Percentiles rank a stretch among this genome's conserved stretches.
Evolutionary conservation across 2,888 invertebrate genomes (phyloP).

Genomic region (Phrixothrix hirtus): DNA sequence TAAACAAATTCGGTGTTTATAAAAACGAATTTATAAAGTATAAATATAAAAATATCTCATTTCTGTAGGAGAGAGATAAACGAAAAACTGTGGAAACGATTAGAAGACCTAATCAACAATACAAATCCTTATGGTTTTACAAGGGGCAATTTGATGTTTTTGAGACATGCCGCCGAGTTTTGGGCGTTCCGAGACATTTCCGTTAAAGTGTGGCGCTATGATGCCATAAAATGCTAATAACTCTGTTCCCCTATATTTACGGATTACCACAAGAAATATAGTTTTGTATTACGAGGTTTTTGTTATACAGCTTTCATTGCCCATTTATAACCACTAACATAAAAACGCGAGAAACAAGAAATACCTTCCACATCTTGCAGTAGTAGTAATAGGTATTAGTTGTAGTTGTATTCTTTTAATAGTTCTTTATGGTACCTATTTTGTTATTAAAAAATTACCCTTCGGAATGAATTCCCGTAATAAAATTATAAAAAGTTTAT

Average conservation of each 20-base stretch:
- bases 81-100: slow-evolving; percentile 32
- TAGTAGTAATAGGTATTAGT: too few relatives aligned
- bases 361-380: neutral
- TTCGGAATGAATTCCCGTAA: too few relatives aligned
- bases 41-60: neutral
- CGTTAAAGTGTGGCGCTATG: slow-evolving; percentile 40
- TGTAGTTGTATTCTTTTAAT: too few relatives aligned
- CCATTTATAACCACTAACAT: slow-evolving; percentile 7
- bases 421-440: too few relatives aligned
- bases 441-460: too few relatives aligned
- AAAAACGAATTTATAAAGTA: too few relatives aligned
- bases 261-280: slow-evolving; percentile 45
- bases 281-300: slow-evolving; percentile 37
- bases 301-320: slow-evolving; percentile 10
- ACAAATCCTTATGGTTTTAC: slow-evolving; percentile 41
- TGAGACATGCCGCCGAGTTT: slow-evolving; percentile 30
- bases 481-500: too few relatives aligned
- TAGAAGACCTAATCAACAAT: slow-evolving; percentile 36
- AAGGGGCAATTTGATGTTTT: slow-evolving; percentile 39
- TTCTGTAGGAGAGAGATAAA: neutral
- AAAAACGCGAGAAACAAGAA: slow-evolving; percentile 5
- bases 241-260: slow-evolving; percentile 36
- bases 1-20: too few relatives aligned
- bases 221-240: slow-evolving; percentile 45
- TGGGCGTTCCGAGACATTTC: slow-evolving; percentile 42